Base-by-base conservation (phyloP, 2,113 vertebrate genomes). In the Spilogale gracilis region DNA sequence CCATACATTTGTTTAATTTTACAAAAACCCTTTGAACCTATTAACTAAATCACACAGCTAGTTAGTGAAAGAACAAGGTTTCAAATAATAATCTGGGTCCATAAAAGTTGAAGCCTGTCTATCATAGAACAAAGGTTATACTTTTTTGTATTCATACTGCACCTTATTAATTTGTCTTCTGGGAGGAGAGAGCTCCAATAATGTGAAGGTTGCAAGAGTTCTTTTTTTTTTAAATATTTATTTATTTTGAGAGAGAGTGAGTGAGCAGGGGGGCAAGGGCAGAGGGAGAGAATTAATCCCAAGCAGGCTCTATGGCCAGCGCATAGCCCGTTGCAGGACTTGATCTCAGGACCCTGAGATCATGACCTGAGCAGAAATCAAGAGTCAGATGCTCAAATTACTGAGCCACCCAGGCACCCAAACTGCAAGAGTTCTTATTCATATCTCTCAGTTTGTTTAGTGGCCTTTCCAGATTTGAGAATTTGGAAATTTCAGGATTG, bases 1-100 rank as follows among this genome's bases (percentile, higher is more conserved):
- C 13, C 9, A 52, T 50, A 74, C 23, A 82, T 96, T 94, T 82
- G 25, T 82, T 96, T 94, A 92, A 74, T 82, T 67, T 95, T 91
- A 67, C 21, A 89, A 12, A 3, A 86, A 30, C 52, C 50, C 89
- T 96, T 95, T 94, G 27, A 88, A 88, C 20, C 10, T 82, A 2
- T 88, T 74, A 76, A 93, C 45, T 76, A 89, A 91, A 85, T 87
- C 14, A 76, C 18, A n/a, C 38, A 73, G 52, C 38, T 93, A 50
- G 11, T 69, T 93, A 91, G 56, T 63, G n/a, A 78, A 95, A 90
- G n/a, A 85, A 61, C 38, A 84, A 82, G 20, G 50, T 84, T 88
- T 88, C 69, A 91, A 84, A 71, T 79, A 81, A 2, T 20, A 76
- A 27, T 85, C 50, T 54, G 25, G 82, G 27, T 52, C 48, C 6